These are phyloP conservation scores for Cottoperca gobio DNA, from an alignment of 2,797 vertebrate genomes.

Conservation along the genomic window DNA sequence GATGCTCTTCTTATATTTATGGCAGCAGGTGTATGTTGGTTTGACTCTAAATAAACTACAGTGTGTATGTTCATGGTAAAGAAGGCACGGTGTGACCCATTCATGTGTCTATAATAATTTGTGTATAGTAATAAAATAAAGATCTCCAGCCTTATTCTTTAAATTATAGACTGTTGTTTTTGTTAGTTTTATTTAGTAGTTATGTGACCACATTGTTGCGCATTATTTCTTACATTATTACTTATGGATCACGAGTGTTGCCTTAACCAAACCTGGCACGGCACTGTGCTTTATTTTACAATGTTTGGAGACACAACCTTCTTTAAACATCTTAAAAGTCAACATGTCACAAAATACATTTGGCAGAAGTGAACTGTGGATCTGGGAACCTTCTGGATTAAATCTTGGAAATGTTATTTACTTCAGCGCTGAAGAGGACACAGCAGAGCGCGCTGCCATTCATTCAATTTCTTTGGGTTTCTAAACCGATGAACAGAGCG, in stretches of 20 bases:
- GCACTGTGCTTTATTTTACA: conserved; percentile 5
- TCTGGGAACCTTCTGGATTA: conserved; percentile 35
- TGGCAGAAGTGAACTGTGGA: conserved; percentile 48
- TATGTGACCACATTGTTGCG: background rate
- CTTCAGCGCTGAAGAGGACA: conserved; percentile 36
- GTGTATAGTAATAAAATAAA: too few species aligned
- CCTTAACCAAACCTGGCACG: conserved; percentile 5
- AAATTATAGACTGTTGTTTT: too few species aligned
- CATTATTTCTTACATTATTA: background rate
- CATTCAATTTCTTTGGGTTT: conserved; percentile 50
- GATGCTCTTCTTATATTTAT: too few species aligned
- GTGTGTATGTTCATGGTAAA: too few species aligned
- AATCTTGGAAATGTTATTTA: conserved; percentile 52
- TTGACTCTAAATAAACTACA: too few species aligned
- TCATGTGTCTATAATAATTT: too few species aligned
- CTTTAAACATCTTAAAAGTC: conserved; percentile 15
- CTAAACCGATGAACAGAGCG: conserved; percentile 35
- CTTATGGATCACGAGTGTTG: background rate
- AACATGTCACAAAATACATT: conserved; percentile 46
- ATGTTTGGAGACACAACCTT: conserved; percentile 12
- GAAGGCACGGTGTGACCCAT: too few species aligned
- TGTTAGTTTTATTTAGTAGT: background rate
- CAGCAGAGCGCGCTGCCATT: conserved; percentile 7
- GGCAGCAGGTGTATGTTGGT: too few species aligned
- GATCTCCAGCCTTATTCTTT: too few species aligned